Evolutionary conservation across 2,113 vertebrate genomes (phyloP).

Genomic region (Rafetus swinhoei): DNA sequence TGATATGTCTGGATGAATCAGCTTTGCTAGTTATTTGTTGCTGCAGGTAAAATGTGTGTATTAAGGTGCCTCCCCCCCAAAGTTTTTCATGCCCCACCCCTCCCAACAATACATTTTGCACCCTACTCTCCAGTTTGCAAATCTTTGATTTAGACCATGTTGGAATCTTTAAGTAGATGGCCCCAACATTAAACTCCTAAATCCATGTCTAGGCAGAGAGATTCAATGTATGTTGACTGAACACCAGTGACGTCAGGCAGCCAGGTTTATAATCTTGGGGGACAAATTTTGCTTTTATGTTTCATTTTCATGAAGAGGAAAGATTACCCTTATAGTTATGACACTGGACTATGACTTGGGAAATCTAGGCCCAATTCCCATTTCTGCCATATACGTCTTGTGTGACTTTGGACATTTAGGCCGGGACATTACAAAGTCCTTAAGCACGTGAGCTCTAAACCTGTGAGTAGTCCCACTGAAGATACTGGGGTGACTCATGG

Average conservation of each 20-base stretch:
- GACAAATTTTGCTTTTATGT: background rate
- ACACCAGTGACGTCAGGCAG: background rate
- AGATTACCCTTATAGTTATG: background rate
- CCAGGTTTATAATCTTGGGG: background rate
- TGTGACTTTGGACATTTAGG: slow-evolving; percentile 6
- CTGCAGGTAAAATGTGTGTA: background rate
- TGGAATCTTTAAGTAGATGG: background rate
- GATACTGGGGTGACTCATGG: background rate
- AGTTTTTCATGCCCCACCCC: background rate
- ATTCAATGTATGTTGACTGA: background rate
- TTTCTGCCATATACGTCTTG: background rate
- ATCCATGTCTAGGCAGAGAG: background rate
- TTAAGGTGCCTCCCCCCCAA: background rate
- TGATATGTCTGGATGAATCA: background rate
- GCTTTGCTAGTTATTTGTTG: background rate
- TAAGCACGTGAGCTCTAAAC: background rate
- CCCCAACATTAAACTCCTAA: background rate
- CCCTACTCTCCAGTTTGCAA: too few species aligned
- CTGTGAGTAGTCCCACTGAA: background rate
- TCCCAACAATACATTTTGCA: too few species aligned
- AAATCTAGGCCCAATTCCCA: background rate
- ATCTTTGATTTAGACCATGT: background rate
- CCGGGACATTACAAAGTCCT: background rate
- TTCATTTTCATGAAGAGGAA: background rate
- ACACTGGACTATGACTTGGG: background rate